These are phyloP conservation scores for Drosophila tani DNA, from an alignment of 1,140 invertebrate species.

Conservation along the genomic window DNA sequence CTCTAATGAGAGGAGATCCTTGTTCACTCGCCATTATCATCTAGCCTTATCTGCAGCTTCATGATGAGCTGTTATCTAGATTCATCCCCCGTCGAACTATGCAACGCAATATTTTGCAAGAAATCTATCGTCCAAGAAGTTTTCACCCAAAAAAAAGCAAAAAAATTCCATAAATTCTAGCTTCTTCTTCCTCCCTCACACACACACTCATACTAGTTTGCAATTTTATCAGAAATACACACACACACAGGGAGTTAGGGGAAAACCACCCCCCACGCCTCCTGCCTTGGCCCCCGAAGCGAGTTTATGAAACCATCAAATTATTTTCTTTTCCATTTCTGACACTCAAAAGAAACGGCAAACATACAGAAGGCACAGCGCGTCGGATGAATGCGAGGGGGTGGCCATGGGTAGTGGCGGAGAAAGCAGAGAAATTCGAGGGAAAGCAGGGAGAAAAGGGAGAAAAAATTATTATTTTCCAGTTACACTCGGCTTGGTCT, in stretches of 20 bases:
- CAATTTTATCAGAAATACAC: constrained; percentile 70
- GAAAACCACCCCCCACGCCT: constrained; percentile 18
- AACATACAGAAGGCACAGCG: constrained; percentile 48
- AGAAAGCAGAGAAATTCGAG: constrained; percentile 35
- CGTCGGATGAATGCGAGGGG: constrained; percentile 19
- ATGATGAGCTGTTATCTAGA: constrained; percentile 52
- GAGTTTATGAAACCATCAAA: constrained; percentile 85
- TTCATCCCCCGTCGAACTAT: constrained; percentile 55
- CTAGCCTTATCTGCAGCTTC: constrained; percentile 36
- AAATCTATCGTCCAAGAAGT: constrained; percentile 71
- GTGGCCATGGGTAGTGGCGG: not conserved
- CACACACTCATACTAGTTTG: constrained; percentile 55
- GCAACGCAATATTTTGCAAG: constrained; percentile 67
- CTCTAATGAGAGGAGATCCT: constrained; percentile 40
- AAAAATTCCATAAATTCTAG: constrained; percentile 77
- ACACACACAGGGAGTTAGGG: constrained; percentile 2
- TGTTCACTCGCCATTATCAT: constrained; percentile 44
- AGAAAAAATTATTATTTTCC: constrained; percentile 82
- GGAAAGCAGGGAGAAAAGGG: constrained; percentile 34
- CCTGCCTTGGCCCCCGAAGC: constrained; percentile 37
- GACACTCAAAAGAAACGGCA: constrained; percentile 84
- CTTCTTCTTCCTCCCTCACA: constrained; percentile 49
- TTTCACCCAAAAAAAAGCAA: constrained; percentile 63
- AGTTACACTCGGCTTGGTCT: constrained; percentile 75
- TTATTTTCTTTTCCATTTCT: constrained; percentile 85